A percentile compares a stretch with the other conserved stretches of the same genome.
phyloP scores from a whole-genome alignment of 2,888 invertebrate genomes.

The Chaetogeoica ovagalla region DNA sequence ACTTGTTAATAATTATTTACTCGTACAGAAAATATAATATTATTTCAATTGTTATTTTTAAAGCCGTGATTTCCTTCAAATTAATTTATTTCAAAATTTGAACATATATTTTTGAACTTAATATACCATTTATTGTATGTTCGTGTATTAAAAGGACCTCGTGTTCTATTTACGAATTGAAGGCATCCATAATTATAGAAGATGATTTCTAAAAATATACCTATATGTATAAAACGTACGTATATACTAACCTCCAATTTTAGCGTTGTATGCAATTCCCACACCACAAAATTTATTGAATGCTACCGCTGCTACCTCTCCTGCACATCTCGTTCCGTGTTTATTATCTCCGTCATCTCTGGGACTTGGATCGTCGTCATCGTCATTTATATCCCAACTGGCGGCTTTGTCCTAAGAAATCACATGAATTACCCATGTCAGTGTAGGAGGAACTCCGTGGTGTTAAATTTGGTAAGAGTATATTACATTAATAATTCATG shows the following conservation, averaged over 20 bases:
- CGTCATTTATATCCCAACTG: constrained; percentile 95
- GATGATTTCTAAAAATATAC: too few relatives aligned
- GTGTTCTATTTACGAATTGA: too few relatives aligned
- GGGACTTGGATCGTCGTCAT: constrained; percentile 98
- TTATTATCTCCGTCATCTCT: constrained; percentile 98
- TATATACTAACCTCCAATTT: constrained; percentile 80
- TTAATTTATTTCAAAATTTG: too few relatives aligned
- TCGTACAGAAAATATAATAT: too few relatives aligned
- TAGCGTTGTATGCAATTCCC: constrained; percentile 95
- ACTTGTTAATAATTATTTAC: too few relatives aligned
- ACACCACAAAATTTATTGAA: constrained; percentile 97
- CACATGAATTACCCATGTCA: constrained; percentile 33
- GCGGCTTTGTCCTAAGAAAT: constrained; percentile 83
- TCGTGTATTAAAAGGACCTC: too few relatives aligned
- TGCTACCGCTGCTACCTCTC: constrained; percentile 96
- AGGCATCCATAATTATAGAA: too few relatives aligned
- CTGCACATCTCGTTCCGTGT: constrained; percentile 97
- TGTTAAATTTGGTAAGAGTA: not conserved
- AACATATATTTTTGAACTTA: too few relatives aligned
- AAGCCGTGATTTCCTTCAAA: too few relatives aligned
- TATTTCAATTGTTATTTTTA: too few relatives aligned
- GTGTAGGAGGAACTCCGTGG: not conserved
- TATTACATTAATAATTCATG: constrained; percentile 22
- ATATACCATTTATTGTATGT: too few relatives aligned
- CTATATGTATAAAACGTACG: too few relatives aligned